phyloP scores from a whole-genome alignment of 2,888 invertebrate species.

The Scaptomyza polygonia region DNA sequence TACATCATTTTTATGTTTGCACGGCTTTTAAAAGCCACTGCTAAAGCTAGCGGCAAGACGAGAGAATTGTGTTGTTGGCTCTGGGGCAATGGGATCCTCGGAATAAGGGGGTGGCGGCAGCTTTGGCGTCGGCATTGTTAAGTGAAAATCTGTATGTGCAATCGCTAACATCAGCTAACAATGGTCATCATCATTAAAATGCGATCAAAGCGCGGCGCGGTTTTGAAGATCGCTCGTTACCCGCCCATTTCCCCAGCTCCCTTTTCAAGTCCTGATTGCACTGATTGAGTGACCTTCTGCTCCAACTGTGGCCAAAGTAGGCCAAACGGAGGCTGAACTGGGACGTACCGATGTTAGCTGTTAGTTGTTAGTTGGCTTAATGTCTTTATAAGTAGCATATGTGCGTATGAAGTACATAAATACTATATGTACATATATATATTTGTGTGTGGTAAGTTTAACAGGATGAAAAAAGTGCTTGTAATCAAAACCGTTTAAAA shows the following conservation, averaged over 20 bases:
- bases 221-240: slow-evolving; percentile 37
- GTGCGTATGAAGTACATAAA: slow-evolving; percentile 6
- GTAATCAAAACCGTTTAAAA: slow-evolving; percentile 81
- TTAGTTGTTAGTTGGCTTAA: slow-evolving; percentile 57
- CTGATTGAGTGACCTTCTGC: slow-evolving; percentile 74
- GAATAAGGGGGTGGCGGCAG: slow-evolving; percentile 41
- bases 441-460: slow-evolving; percentile 6
- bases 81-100: slow-evolving; percentile 12
- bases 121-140: slow-evolving; percentile 71
- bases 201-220: slow-evolving; percentile 80
- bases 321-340: slow-evolving; percentile 62
- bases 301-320: slow-evolving; percentile 47
- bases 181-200: slow-evolving; percentile 84
- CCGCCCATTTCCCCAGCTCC: not conserved
- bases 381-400: slow-evolving; percentile 77
- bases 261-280: slow-evolving; percentile 37
- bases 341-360: slow-evolving; percentile 47
- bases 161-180: slow-evolving; percentile 83
- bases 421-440: slow-evolving; percentile 5
- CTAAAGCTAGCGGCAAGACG: slow-evolving; percentile 5
- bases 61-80: slow-evolving; percentile 16
- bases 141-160: slow-evolving; percentile 81
- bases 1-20: slow-evolving; percentile 72
- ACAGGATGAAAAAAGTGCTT: slow-evolving; percentile 62
- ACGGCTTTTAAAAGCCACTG: slow-evolving; percentile 56